Percentiles rank a stretch among this genome's conserved stretches.
phyloP scores from a whole-genome alignment of 2,113 vertebrate genomes.

The Excalfactoria chinensis region DNA sequence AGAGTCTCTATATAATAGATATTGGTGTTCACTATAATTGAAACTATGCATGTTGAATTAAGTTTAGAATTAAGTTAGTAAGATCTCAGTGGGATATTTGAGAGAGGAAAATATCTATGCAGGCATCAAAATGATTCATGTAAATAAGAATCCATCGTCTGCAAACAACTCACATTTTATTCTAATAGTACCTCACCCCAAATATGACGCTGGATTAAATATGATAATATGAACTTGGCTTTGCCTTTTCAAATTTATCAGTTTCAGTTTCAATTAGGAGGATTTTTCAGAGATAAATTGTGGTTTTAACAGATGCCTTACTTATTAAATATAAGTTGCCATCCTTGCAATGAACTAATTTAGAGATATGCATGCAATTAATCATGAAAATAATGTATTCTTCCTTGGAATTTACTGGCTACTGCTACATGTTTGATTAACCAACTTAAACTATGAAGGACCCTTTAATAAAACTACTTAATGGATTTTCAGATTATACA shows the following conservation, averaged over 20 bases:
- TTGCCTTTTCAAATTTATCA: background rate
- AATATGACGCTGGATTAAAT: background rate
- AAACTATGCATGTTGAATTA: background rate
- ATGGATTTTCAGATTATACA: background rate
- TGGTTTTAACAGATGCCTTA: background rate
- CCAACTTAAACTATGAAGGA: background rate
- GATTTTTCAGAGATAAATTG: background rate
- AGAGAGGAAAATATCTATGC: background rate
- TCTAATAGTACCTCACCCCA: background rate
- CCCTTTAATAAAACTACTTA: background rate
- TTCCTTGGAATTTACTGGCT: background rate
- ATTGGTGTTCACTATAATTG: background rate
- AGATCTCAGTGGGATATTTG: background rate
- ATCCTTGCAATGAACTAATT: slow-evolving; percentile 9
- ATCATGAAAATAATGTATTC: background rate
- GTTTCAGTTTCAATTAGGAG: background rate
- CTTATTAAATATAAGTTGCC: slow-evolving; percentile 11
- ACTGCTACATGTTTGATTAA: background rate
- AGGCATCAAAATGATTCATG: background rate
- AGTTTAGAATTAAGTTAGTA: background rate
- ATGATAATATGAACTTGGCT: background rate
- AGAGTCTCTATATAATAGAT: background rate
- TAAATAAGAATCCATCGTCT: background rate
- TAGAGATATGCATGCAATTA: background rate
- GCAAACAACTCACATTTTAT: background rate